A percentile compares a stretch with the other conserved stretches of the same genome.
Conservation (phyloP, 2,113 vertebrate genomes). For the Marcusenius ussheri region DNA sequence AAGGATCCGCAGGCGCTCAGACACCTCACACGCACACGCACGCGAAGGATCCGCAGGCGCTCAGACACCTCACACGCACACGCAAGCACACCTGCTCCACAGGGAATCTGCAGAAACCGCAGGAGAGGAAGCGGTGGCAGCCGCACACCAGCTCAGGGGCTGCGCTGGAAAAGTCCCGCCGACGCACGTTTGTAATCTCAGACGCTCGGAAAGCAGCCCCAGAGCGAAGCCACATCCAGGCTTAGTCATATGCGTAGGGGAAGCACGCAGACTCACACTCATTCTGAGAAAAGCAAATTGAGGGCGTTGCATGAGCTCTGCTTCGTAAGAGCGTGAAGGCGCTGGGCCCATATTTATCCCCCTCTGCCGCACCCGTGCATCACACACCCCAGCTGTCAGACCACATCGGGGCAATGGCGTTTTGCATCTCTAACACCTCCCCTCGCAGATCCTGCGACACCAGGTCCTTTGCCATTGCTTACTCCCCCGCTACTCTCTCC, state of each 20-base stretch:
- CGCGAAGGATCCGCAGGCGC: background rate
- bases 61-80: background rate
- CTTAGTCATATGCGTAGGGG: constrained; percentile 32
- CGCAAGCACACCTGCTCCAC: background rate
- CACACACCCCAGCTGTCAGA: background rate
- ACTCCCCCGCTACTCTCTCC: background rate
- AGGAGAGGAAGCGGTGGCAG: constrained; percentile 49
- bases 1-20: background rate
- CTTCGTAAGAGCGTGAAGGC: background rate
- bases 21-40: background rate
- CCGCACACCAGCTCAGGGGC: constrained; percentile 37
- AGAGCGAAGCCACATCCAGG: constrained; percentile 19
- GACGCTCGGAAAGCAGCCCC: constrained; percentile 5
- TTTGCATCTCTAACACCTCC: background rate
- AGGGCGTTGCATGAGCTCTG: background rate
- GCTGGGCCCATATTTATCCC: background rate
- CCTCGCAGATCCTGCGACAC: background rate
- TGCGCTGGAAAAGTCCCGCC: constrained; percentile 68
- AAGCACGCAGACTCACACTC: constrained; percentile 30
- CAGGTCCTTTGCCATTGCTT: too few species aligned
- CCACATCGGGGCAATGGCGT: background rate
- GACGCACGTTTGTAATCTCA: constrained; percentile 21
- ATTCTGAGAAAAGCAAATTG: constrained; percentile 54
- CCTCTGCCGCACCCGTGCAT: background rate
- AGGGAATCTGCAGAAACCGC: constrained; percentile 39